Evolutionary conservation across 2,797 vertebrate species (phyloP).

Genomic region (Benthosema pterotum): DNA sequence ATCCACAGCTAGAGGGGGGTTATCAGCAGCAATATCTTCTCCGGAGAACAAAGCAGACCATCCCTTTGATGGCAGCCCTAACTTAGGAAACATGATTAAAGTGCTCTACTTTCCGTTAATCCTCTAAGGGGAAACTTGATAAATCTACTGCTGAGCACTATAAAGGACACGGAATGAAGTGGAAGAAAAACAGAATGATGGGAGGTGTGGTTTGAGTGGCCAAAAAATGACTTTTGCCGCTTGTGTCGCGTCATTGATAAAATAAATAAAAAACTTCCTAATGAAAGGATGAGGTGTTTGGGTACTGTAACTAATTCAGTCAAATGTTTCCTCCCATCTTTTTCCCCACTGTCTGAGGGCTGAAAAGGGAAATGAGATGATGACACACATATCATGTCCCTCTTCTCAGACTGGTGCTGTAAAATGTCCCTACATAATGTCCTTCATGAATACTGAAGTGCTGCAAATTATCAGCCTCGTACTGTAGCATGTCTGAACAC

Average conservation of each 20-base stretch:
- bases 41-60: conserved; percentile 62
- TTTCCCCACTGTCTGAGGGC: conserved; percentile 1
- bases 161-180: conserved; percentile 33
- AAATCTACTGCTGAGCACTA: conserved; percentile 62
- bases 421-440: neutral
- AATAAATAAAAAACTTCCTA: conserved; percentile 2
- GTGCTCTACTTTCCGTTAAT: conserved; percentile 75
- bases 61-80: conserved; percentile 69
- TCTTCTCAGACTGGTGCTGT: conserved; percentile 12
- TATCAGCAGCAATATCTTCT: conserved; percentile 57
- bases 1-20: conserved; percentile 55
- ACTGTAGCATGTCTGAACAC: conserved; percentile 24
- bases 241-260: conserved; percentile 28
- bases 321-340: conserved; percentile 17
- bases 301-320: conserved; percentile 21
- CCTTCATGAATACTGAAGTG: conserved; percentile 38
- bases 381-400: conserved; percentile 28
- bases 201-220: conserved; percentile 7
- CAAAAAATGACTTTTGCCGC: conserved; percentile 22
- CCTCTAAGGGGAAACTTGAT: conserved; percentile 70
- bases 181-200: conserved; percentile 1
- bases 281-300: neutral
- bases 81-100: conserved; percentile 81
- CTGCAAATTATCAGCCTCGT: conserved; percentile 40
- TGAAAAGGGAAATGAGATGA: conserved; percentile 22